A percentile compares a stretch with the other conserved stretches of the same genome.
Conservation (phyloP, 2,888 invertebrate genomes). For the Hoplodrina ambigua region DNA sequence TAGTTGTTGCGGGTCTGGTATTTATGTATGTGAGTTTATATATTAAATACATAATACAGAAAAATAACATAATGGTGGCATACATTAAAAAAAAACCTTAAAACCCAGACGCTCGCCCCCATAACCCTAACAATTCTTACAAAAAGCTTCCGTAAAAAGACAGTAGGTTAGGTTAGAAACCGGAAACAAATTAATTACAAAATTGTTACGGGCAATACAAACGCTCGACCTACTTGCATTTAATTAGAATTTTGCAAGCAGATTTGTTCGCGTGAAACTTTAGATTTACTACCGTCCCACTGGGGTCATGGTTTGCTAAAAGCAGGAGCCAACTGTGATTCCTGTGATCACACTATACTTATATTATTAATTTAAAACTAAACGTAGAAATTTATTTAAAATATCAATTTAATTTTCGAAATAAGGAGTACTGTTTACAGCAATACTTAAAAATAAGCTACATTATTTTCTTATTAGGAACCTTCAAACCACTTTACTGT, state of each 20-base stretch:
- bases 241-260: constrained; percentile 48
- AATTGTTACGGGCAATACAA: constrained; percentile 32
- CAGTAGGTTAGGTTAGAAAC: not conserved
- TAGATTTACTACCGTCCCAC: constrained; percentile 34
- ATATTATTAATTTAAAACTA: not conserved
- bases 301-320: constrained; percentile 20
- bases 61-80: too few relatives aligned
- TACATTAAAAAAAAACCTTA: too few relatives aligned
- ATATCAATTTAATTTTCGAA: too few relatives aligned
- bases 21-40: too few relatives aligned
- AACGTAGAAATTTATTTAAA: not conserved
- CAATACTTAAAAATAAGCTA: not conserved
- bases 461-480: not conserved
- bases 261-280: constrained; percentile 35
- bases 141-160: constrained; percentile 10
- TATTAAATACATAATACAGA: too few relatives aligned
- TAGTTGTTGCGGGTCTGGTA: too few relatives aligned
- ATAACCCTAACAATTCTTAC: constrained; percentile 11
- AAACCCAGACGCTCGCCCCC: not conserved
- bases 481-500: not conserved
- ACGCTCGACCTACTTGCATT: constrained; percentile 47
- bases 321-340: constrained; percentile 1
- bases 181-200: constrained; percentile 58
- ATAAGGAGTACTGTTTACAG: too few relatives aligned
- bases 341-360: not conserved